Evolutionary conservation across 53 echinoderm and acorn worm species (phyloP).

Genomic region (Henricia sp.): DNA sequence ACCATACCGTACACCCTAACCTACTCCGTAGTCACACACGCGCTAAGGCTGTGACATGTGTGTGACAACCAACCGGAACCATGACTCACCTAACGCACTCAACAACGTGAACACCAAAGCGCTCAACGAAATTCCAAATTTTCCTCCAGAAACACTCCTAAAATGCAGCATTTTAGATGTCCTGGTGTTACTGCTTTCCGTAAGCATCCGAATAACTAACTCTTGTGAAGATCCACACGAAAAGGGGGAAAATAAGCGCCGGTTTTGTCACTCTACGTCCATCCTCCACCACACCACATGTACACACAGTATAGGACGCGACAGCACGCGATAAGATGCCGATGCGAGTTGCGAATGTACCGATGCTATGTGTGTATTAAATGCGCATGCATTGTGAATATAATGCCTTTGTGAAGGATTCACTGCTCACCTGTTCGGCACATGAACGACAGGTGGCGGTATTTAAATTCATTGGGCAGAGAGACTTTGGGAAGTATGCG

Average conservation of each 20-base stretch:
- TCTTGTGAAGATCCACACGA: neutral
- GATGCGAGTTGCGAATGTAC: neutral
- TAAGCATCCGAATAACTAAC: neutral
- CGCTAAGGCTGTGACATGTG: too few relatives aligned
- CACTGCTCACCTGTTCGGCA: neutral
- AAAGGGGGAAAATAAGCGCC: neutral
- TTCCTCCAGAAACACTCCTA: neutral
- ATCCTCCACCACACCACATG: neutral
- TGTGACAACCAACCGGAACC: neutral
- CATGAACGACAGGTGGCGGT: conserved; percentile 1
- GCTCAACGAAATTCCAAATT: neutral
- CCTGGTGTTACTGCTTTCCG: neutral
- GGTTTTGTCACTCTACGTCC: neutral
- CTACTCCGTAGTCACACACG: neutral
- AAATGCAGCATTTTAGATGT: neutral
- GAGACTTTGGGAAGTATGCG: too few relatives aligned
- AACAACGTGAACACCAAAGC: neutral
- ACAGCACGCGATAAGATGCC: neutral
- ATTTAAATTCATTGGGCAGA: neutral
- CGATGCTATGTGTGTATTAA: neutral
- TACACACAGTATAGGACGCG: neutral
- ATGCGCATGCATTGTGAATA: conserved; percentile 5
- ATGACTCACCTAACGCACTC: neutral
- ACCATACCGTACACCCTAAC: neutral
- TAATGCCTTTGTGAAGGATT: neutral